phyloP scores from a whole-genome alignment of 2,113 vertebrate species.

The Mus musculus region GRCm39 chr4:104653001-104653500 shows the following conservation, averaged over 20 bases:
- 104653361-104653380: background rate
- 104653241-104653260: background rate
- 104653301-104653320: background rate
- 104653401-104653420: background rate
- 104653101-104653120: background rate
- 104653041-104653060: background rate
- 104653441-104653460: background rate
- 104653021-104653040: background rate
- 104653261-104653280: background rate
- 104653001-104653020: background rate
- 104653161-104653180: background rate
- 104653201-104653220: background rate
- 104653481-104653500: background rate
- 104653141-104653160: background rate
- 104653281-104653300: no score
- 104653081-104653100: background rate
- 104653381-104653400: background rate
- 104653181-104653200: constrained; percentile 2
- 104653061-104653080: background rate
- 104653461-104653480: background rate
- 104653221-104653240: background rate
- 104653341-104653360: background rate
- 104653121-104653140: background rate
- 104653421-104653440: background rate
- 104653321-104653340: background rate